These are phyloP conservation scores for Acrossocheilus fasciatus DNA, from an alignment of 2,797 vertebrate species.

Conservation along the genomic window DNA sequence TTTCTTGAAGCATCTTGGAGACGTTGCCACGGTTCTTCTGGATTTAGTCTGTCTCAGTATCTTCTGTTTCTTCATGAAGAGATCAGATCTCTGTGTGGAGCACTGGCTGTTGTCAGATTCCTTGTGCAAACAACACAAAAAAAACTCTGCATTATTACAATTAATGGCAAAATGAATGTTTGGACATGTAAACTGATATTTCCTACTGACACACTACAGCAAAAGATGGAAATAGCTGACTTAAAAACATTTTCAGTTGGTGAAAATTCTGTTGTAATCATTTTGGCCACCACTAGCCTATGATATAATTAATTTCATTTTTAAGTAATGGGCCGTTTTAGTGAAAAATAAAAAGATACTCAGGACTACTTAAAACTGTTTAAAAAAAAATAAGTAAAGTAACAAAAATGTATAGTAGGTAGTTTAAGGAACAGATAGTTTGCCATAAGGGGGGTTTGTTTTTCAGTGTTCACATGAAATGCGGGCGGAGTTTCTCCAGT, in stretches of 20 bases:
- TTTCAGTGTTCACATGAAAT: slow-evolving; percentile 11
- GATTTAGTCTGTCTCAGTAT: not conserved
- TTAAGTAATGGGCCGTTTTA: too few relatives aligned
- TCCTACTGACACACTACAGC: too few relatives aligned
- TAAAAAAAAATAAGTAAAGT: not conserved
- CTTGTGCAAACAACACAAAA: too few relatives aligned
- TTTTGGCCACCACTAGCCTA: not conserved
- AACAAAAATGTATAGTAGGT: not conserved
- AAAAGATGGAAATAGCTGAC: too few relatives aligned
- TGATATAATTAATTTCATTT: not conserved
- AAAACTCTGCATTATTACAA: too few relatives aligned
- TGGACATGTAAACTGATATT: too few relatives aligned
- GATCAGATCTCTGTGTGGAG: not conserved
- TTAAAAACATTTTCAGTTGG: not conserved
- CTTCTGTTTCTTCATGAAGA: not conserved
- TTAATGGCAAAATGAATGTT: too few relatives aligned
- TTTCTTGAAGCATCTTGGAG: not conserved
- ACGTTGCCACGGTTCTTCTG: not conserved
- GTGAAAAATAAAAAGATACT: not conserved
- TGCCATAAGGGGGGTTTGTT: not conserved
- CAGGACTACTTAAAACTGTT: not conserved
- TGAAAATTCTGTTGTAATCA: not conserved
- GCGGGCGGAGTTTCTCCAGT: slow-evolving; percentile 52
- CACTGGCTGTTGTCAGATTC: too few relatives aligned
- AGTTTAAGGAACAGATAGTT: not conserved